phyloP scores from a whole-genome alignment of 2,797 vertebrate species.

The Pangasius sanitwongsei region DNA sequence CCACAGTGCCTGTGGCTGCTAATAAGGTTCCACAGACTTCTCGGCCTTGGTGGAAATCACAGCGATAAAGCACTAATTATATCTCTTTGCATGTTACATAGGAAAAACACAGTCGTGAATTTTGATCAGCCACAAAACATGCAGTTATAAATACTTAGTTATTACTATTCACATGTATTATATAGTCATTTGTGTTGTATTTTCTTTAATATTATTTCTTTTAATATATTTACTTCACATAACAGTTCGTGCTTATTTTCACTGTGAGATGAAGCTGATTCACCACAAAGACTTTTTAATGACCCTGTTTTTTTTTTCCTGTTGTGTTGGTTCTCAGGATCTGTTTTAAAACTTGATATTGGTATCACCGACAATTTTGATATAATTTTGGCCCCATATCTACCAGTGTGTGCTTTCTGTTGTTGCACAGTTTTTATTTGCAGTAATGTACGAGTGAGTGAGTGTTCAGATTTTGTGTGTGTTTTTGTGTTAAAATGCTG shows the following conservation, averaged over 20 bases:
- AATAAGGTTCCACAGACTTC: neutral
- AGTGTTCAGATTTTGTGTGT: neutral
- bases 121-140: neutral
- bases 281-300: neutral
- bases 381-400: neutral
- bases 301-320: neutral
- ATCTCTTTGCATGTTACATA: neutral
- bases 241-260: neutral
- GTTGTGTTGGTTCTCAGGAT: neutral
- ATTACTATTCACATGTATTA: neutral
- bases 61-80: neutral
- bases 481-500: conserved; percentile 34
- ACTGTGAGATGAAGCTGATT: neutral
- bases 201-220: neutral
- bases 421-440: conserved; percentile 23
- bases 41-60: neutral
- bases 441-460: neutral
- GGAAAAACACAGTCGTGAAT: neutral
- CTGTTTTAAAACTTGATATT: neutral
- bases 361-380: neutral
- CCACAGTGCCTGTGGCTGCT: neutral
- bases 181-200: neutral
- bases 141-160: neutral
- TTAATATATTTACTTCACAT: neutral
- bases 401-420: neutral